A percentile compares a stretch with the other conserved stretches of the same genome.
These are phyloP conservation scores for Gandaritis pyraliata DNA, from an alignment of 2,888 invertebrate species.

Conservation along the genomic window DNA sequence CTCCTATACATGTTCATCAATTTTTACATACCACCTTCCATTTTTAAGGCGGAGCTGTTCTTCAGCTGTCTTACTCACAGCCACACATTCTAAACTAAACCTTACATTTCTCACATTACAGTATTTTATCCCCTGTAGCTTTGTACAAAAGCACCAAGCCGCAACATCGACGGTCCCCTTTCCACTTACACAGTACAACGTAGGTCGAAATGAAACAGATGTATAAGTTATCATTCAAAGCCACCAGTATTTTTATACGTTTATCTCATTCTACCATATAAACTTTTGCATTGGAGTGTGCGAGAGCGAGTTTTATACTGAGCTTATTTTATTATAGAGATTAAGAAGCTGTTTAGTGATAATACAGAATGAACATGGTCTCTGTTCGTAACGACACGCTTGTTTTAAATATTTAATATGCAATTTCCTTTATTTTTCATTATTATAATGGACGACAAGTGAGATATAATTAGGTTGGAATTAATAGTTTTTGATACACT, in stretches of 20 bases:
- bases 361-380: constrained; percentile 79
- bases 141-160: constrained; percentile 58
- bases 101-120: background rate
- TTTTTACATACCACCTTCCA: constrained; percentile 85
- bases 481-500: constrained; percentile 59
- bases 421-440: constrained; percentile 79
- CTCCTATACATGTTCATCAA: constrained; percentile 84
- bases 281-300: constrained; percentile 53
- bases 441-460: constrained; percentile 68
- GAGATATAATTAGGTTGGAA: constrained; percentile 65
- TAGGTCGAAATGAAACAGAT: constrained; percentile 69
- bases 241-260: constrained; percentile 42
- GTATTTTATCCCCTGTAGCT: constrained; percentile 35
- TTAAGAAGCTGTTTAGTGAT: constrained; percentile 81
- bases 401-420: constrained; percentile 82
- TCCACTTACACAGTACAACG: constrained; percentile 54
- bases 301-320: constrained; percentile 55
- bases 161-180: constrained; percentile 69
- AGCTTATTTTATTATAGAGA: constrained; percentile 63
- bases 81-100: constrained; percentile 41
- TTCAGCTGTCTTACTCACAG: constrained; percentile 62
- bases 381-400: constrained; percentile 73
- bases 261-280: constrained; percentile 54
- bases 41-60: constrained; percentile 84
- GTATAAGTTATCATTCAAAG: constrained; percentile 47